A percentile compares a stretch with the other conserved stretches of the same genome.
phyloP scores from a whole-genome alignment of 2,797 vertebrate species.

The Etheostoma nigrum region DNA sequence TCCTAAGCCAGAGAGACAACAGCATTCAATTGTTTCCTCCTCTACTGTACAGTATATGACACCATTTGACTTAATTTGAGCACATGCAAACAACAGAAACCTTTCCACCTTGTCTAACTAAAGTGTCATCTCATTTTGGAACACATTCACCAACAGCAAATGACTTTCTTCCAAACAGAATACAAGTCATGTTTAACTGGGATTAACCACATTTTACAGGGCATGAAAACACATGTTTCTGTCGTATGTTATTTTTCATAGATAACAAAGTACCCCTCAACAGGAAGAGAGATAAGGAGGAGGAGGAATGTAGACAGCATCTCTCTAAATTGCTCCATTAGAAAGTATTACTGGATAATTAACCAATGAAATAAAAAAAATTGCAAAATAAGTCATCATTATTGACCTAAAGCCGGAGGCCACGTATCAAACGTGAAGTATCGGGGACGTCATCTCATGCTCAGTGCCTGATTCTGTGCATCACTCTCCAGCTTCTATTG shows the following conservation, averaged over 20 bases:
- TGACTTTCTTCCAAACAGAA: background rate
- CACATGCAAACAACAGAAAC: slow-evolving; percentile 5
- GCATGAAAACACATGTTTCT: slow-evolving; percentile 2
- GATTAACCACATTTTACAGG: background rate
- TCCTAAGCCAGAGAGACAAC: background rate
- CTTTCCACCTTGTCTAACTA: background rate
- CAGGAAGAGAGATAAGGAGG: slow-evolving; percentile 17
- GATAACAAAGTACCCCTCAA: slow-evolving; percentile 18
- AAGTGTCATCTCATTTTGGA: background rate
- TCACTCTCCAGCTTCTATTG: slow-evolving; percentile 35
- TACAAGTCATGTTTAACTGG: background rate
- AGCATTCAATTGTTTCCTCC: background rate
- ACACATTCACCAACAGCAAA: background rate
- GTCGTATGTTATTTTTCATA: slow-evolving; percentile 1
- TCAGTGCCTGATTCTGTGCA: background rate
- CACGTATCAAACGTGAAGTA: slow-evolving; percentile 26
- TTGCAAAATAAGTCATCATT: slow-evolving; percentile 12
- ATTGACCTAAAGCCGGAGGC: background rate
- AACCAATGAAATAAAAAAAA: slow-evolving; percentile 3
- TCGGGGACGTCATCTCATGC: background rate
- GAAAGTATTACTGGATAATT: slow-evolving; percentile 2
- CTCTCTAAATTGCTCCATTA: slow-evolving; percentile 28
- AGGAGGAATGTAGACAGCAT: slow-evolving; percentile 6
- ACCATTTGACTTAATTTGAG: background rate
- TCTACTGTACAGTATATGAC: background rate